phyloP scores from a whole-genome alignment of 2,113 vertebrate species.

The western clawed frog (Xenopus tropicalis) region DNA sequence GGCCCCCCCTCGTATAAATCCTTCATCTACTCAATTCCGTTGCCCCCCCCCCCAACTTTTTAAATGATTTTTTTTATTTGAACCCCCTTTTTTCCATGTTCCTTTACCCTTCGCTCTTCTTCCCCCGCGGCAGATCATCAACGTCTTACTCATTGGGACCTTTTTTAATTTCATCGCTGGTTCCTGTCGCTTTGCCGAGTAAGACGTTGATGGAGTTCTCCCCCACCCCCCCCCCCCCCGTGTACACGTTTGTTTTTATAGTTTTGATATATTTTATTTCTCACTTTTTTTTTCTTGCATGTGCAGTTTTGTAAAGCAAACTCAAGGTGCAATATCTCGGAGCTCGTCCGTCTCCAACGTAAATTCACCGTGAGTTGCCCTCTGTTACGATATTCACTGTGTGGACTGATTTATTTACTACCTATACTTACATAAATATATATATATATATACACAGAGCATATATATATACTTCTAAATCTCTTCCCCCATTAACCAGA shows the following conservation, averaged over 20 bases:
- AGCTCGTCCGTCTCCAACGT: constrained; percentile 94
- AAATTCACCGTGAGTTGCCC: constrained; percentile 94
- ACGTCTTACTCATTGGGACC: constrained; percentile 24
- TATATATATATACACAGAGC: constrained; percentile 27
- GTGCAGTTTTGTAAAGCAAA: constrained; percentile 97
- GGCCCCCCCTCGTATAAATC: not conserved
- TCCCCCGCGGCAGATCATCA: constrained; percentile 8
- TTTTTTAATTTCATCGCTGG: not conserved
- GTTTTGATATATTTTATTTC: constrained; percentile 62
- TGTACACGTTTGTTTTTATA: constrained; percentile 51
- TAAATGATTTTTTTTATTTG: no score
- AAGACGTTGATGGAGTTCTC: constrained; percentile 14
- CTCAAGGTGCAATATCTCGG: constrained; percentile 87
- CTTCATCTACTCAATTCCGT: no score
- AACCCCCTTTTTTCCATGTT: not conserved
- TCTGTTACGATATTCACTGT: constrained; percentile 67
- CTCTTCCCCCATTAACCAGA: constrained; percentile 23
- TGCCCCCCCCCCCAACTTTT: no score
- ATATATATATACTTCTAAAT: constrained; percentile 27
- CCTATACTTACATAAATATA: constrained; percentile 22
- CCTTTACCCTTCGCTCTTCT: not conserved
- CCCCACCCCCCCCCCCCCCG: no score
- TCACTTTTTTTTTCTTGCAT: constrained; percentile 81
- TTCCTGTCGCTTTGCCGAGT: not conserved
- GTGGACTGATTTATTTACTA: constrained; percentile 52